phyloP scores from a whole-genome alignment of 2,113 vertebrate genomes.

The Etheostoma cragini region DNA sequence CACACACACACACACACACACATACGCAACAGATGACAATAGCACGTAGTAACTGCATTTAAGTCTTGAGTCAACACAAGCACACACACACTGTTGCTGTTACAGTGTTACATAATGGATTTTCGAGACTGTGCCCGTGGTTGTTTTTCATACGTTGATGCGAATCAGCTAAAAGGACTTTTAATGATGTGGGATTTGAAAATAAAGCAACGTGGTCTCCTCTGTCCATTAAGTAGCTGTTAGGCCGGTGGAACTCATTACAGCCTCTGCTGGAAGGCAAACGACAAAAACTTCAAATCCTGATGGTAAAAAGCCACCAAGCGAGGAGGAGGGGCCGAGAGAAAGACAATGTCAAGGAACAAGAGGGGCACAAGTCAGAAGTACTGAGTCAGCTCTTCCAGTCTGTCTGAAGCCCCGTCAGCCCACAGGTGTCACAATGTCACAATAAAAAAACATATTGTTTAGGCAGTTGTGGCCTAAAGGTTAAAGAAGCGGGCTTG shows the following conservation, averaged over 20 bases:
- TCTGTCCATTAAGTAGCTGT: constrained; percentile 59
- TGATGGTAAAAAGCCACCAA: not conserved
- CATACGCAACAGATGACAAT: constrained; percentile 18
- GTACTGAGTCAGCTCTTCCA: constrained; percentile 34
- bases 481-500: too few relatives aligned
- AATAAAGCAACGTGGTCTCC: constrained; percentile 1
- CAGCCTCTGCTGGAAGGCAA: constrained; percentile 32
- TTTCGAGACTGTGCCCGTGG: not conserved
- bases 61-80: not conserved
- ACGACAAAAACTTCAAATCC: constrained; percentile 46
- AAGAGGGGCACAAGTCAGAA: not conserved
- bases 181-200: constrained; percentile 46
- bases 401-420: not conserved
- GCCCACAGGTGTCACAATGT: not conserved
- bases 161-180: constrained; percentile 36
- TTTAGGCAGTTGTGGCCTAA: too few relatives aligned
- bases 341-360: not conserved
- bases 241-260: constrained; percentile 46
- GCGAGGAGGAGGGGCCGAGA: not conserved
- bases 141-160: constrained; percentile 12
- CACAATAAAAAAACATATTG: not conserved
- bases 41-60: constrained; percentile 3
- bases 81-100: constrained; percentile 31
- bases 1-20: not conserved
- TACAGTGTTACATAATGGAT: not conserved